Percentiles rank a stretch among this genome's conserved stretches.
phyloP scores from a whole-genome alignment of 2,888 invertebrate species.

The Drosophila paranaensis region DNA sequence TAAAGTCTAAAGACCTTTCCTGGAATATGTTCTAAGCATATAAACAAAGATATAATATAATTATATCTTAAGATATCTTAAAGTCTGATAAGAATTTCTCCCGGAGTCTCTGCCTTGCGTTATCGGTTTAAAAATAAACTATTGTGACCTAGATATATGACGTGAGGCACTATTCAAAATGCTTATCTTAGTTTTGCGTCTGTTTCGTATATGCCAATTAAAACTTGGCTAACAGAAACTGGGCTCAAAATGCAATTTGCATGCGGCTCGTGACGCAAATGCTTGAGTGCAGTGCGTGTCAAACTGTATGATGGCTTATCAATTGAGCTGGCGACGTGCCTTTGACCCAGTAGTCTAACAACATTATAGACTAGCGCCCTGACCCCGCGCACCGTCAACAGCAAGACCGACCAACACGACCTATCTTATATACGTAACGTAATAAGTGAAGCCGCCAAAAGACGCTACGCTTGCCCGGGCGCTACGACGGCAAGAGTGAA shows the following conservation, averaged over 20 bases:
- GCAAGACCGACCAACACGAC: constrained; percentile 45
- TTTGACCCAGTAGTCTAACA: constrained; percentile 56
- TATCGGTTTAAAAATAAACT: not conserved
- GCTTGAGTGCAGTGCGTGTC: constrained; percentile 26
- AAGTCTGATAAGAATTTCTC: not conserved
- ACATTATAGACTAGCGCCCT: constrained; percentile 32
- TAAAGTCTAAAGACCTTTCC: not conserved
- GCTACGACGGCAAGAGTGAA: constrained; percentile 7
- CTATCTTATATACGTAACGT: constrained; percentile 72
- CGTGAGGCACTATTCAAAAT: constrained; percentile 10
- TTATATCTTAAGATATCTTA: no score
- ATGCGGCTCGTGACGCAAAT: constrained; percentile 66
- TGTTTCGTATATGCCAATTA: not conserved
- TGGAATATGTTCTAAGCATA: no score
- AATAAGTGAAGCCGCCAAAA: constrained; percentile 57
- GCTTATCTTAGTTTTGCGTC: constrained; percentile 9
- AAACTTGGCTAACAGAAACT: not conserved
- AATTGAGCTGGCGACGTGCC: constrained; percentile 42
- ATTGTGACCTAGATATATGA: constrained; percentile 39
- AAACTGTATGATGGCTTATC: constrained; percentile 63
- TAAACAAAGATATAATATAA: no score
- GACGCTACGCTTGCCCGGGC: constrained; percentile 56
- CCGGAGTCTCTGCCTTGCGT: not conserved
- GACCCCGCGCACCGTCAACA: not conserved
- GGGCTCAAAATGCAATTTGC: constrained; percentile 56